phyloP scores from a whole-genome alignment of 92 coral and sea anemone species.

The Desmophyllum pertusum region DNA sequence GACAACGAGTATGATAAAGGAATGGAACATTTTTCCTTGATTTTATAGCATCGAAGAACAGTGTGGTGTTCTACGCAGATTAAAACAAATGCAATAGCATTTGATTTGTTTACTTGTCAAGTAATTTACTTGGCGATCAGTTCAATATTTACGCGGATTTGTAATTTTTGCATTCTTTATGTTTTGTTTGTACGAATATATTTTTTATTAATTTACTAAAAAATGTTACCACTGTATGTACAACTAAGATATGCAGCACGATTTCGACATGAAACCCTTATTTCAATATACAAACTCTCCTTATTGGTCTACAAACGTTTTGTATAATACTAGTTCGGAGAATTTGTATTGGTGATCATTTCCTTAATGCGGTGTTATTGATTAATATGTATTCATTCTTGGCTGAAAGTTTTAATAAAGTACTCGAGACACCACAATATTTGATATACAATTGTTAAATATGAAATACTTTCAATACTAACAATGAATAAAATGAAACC shows the following conservation, averaged over 20 bases:
- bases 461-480: background rate
- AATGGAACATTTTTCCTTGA: too few species aligned
- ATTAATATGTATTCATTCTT: background rate
- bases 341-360: background rate
- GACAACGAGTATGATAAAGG: too few species aligned
- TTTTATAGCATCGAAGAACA: too few species aligned
- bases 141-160: background rate
- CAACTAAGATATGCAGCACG: background rate
- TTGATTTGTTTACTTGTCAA: too few species aligned
- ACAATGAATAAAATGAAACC: background rate
- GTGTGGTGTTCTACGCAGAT: background rate
- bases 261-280: background rate
- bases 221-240: too few species aligned
- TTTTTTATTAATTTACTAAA: background rate
- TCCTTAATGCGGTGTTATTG: background rate
- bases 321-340: background rate
- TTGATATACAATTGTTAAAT: background rate
- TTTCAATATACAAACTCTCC: background rate
- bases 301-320: background rate
- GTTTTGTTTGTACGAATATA: background rate
- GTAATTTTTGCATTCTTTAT: background rate
- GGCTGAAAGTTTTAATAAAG: background rate
- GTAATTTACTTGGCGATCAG: background rate
- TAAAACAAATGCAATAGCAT: background rate
- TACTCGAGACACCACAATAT: background rate